These are phyloP conservation scores for Leptinotarsa undecemlineata DNA, from an alignment of 1,140 invertebrate species.

Conservation along the genomic window DNA sequence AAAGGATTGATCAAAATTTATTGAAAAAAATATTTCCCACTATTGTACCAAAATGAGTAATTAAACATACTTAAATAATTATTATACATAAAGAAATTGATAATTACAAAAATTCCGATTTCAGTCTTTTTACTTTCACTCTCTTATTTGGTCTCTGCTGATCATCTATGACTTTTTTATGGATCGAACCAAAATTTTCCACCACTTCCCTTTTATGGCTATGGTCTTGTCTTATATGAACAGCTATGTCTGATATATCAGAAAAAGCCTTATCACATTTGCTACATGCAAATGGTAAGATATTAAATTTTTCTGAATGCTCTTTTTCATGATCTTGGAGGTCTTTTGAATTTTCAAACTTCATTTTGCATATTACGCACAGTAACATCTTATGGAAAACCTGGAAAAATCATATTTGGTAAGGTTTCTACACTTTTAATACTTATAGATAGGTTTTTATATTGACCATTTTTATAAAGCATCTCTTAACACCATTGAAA, in stretches of 20 bases:
- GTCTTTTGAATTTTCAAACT: slow-evolving; percentile 31
- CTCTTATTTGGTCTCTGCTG: slow-evolving; percentile 2
- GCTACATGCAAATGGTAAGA: slow-evolving; percentile 44
- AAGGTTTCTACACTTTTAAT: too few species aligned
- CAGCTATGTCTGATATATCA: slow-evolving; percentile 38
- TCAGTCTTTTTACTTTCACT: slow-evolving; percentile 7
- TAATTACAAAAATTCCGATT: not conserved
- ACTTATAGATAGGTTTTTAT: too few species aligned
- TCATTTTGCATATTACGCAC: slow-evolving; percentile 40
- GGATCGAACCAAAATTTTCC: not conserved
- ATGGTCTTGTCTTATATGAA: slow-evolving; percentile 39
- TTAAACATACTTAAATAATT: not conserved
- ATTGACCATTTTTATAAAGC: too few species aligned
- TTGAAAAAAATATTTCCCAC: too few species aligned
- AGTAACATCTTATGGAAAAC: slow-evolving; percentile 34
- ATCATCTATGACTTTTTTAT: not conserved
- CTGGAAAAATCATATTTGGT: not conserved
- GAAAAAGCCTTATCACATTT: slow-evolving; percentile 44
- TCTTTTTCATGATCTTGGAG: slow-evolving; percentile 39
- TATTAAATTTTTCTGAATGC: slow-evolving; percentile 35
- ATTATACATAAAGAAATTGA: not conserved
- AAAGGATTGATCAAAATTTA: too few species aligned
- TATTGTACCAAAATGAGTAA: not conserved
- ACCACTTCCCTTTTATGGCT: slow-evolving; percentile 4
- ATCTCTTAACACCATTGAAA: too few species aligned